These are phyloP conservation scores for Oryzaephilus surinamensis DNA, from an alignment of 1,140 invertebrate genomes.

Conservation along the genomic window DNA sequence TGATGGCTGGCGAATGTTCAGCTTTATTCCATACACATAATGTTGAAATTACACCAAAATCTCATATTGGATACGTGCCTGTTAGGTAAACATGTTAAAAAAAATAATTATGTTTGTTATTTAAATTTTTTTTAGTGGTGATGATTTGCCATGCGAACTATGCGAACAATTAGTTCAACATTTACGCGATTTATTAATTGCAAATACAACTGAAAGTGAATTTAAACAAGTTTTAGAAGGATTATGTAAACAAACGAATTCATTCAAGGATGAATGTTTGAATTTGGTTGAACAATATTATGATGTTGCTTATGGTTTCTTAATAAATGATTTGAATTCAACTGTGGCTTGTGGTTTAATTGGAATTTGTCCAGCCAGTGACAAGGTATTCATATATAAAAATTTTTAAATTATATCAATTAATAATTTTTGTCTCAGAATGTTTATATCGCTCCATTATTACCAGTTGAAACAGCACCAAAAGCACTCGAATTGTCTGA, in stretches of 20 bases:
- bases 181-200: slow-evolving; percentile 63
- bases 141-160: slow-evolving; percentile 73
- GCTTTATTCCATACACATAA: slow-evolving; percentile 53
- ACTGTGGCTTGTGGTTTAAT: slow-evolving; percentile 56
- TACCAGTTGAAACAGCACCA: slow-evolving; percentile 34
- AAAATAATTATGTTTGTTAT: slow-evolving; percentile 8
- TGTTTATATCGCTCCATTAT: too few relatives aligned
- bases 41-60: slow-evolving; percentile 46
- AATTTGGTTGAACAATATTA: slow-evolving; percentile 70
- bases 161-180: slow-evolving; percentile 73
- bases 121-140: slow-evolving; percentile 22
- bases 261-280: slow-evolving; percentile 53
- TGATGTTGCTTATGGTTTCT: slow-evolving; percentile 55
- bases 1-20: slow-evolving; percentile 61
- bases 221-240: slow-evolving; percentile 68
- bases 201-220: slow-evolving; percentile 77
- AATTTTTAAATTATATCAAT: not conserved
- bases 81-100: too few relatives aligned
- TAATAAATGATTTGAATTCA: slow-evolving; percentile 58
- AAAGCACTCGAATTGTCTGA: too few relatives aligned
- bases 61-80: slow-evolving; percentile 44
- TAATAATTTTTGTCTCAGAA: slow-evolving; percentile 40
- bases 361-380: slow-evolving; percentile 50
- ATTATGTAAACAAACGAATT: slow-evolving; percentile 67
- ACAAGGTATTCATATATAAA: not conserved